Percentiles rank a stretch among this genome's conserved stretches.
Conservation (phyloP, 2,113 vertebrate genomes). For the Chitala chitala region DNA sequence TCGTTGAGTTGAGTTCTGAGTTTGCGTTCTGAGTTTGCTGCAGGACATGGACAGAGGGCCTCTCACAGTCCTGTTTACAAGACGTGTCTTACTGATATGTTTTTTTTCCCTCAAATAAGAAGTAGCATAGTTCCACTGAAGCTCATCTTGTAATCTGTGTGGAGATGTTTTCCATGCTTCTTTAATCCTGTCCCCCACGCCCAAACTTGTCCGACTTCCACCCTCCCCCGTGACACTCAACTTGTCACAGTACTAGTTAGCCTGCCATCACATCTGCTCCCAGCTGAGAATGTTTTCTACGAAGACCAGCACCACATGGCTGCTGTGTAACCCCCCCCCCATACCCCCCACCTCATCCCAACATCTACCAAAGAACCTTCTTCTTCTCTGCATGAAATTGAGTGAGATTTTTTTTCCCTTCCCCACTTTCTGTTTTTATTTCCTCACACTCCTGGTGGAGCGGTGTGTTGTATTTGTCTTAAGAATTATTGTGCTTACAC, state of each 20-base stretch:
- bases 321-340: background rate
- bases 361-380: background rate
- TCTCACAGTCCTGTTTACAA: conserved; percentile 42
- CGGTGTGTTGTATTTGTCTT: background rate
- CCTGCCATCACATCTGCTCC: conserved; percentile 23
- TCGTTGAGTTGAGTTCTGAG: too few species aligned
- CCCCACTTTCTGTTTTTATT: background rate
- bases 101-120: too few species aligned
- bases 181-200: background rate
- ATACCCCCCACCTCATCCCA: background rate
- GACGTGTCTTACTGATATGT: conserved; percentile 33
- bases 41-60: conserved; percentile 27
- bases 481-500: background rate
- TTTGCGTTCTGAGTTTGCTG: conserved; percentile 46
- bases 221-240: background rate
- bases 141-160: conserved; percentile 32
- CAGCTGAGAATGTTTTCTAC: background rate
- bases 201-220: background rate
- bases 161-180: conserved; percentile 26
- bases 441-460: background rate
- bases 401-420: background rate
- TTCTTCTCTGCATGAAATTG: background rate
- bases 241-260: background rate
- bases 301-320: background rate
- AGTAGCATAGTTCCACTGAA: too few species aligned